Conservation (phyloP, 2,888 invertebrate genomes). For the Drosophila atripex region DNA sequence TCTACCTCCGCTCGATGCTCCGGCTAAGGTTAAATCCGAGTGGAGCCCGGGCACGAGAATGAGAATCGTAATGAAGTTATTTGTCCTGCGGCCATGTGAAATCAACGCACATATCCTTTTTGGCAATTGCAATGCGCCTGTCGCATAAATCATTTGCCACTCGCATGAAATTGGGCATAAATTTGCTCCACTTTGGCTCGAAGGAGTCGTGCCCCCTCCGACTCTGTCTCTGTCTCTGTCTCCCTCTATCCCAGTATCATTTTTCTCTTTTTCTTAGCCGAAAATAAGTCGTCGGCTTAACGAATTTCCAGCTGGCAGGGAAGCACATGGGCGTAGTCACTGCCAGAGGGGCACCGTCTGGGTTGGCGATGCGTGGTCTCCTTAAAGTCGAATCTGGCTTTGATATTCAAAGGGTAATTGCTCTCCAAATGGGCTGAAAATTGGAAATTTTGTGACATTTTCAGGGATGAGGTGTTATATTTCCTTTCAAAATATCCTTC, state of each 20-base stretch:
- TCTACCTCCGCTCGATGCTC: slow-evolving; percentile 18
- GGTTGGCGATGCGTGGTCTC: slow-evolving; percentile 29
- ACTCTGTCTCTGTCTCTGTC: neutral
- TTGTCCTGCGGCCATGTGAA: slow-evolving; percentile 77
- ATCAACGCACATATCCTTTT: slow-evolving; percentile 80
- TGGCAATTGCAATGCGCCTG: slow-evolving; percentile 77
- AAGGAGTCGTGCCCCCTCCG: slow-evolving; percentile 22
- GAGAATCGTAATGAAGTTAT: slow-evolving; percentile 73
- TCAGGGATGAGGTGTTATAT: neutral
- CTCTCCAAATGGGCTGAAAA: neutral
- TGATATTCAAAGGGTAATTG: slow-evolving; percentile 19
- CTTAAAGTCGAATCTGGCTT: slow-evolving; percentile 25
- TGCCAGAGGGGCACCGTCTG: slow-evolving; percentile 27
- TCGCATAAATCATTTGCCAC: slow-evolving; percentile 78
- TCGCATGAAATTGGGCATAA: slow-evolving; percentile 80
- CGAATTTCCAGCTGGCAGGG: slow-evolving; percentile 66
- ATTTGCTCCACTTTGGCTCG: slow-evolving; percentile 75
- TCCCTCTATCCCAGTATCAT: neutral
- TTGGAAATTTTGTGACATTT: neutral
- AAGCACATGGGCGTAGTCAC: slow-evolving; percentile 28
- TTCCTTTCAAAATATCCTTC: neutral
- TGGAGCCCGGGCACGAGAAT: slow-evolving; percentile 8
- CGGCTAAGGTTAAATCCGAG: slow-evolving; percentile 8
- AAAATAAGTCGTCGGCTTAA: slow-evolving; percentile 73
- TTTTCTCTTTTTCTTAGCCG: slow-evolving; percentile 30